Base-by-base conservation (phyloP, 2,888 invertebrate genomes). In the Tromatobia lineatoria region DNA sequence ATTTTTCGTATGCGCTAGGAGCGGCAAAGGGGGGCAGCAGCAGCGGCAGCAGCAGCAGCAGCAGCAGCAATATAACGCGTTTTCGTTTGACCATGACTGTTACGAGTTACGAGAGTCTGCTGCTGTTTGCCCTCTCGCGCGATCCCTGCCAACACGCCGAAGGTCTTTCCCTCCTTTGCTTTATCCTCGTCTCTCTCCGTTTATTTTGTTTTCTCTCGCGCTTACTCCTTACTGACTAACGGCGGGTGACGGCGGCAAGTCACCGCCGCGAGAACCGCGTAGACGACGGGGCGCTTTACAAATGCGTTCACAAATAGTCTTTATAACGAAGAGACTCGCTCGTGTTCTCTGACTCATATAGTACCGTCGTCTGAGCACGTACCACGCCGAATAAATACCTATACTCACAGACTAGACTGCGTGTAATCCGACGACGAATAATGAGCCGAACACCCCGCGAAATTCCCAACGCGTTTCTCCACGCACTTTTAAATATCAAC, bases 311-410 rank as follows among this genome's bases (percentile, higher is more conserved):
- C 86, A 86, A 87, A 87, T 87, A 86, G 87, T 86, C 69, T 86
- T 82, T 86, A 83, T 85, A 86, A 82, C 86, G 82, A 81, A 87
- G 80, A 75, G 67, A 13, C 18, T 80, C 20, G 57, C 57, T 57
- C 57, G 57, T n/a, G n/a, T 25, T 61, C 61, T 82, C 74, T 86
- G 87, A 87, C 80, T 87, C 87, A 87, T 82, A 82, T 80, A 81
- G n/a, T n/a, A n/a, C n/a, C n/a, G n/a, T 71, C 80, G 87, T 87
- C 86, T 87, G 87, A 81, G 86, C 86, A 87, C 85, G 85, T 85
- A 85, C 80, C 42, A 64, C 71, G 38, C 18, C 64, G 73, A 82
- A 76, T 71, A 79, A 71, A 77, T 76, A 78, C 64, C 67, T 74
- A 81, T 84, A 77, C 45, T 34, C 57, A 74, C 57, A 81, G 1